phyloP scores from a whole-genome alignment of 2,888 invertebrate species.

The Pardosa pseudoannulata region DNA sequence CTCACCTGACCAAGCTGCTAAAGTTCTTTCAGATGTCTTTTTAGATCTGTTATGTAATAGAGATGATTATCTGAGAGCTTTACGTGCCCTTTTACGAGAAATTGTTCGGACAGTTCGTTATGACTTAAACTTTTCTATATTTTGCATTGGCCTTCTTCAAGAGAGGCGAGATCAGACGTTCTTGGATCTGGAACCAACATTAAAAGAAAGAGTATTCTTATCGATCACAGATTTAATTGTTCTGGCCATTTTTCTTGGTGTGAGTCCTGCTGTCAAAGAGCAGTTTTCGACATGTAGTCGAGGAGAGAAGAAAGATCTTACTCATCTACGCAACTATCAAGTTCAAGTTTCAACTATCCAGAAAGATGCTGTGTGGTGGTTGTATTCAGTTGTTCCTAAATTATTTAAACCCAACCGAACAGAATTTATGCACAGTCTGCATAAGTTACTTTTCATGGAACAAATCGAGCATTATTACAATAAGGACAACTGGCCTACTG shows the following conservation, averaged over 20 bases:
- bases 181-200: slow-evolving; percentile 76
- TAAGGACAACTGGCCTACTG: slow-evolving; percentile 88
- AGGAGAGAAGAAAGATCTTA: slow-evolving; percentile 78
- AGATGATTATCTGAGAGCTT: slow-evolving; percentile 92
- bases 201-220: slow-evolving; percentile 87
- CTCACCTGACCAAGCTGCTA: slow-evolving; percentile 88
- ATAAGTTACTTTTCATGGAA: slow-evolving; percentile 77
- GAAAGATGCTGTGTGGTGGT: slow-evolving; percentile 90
- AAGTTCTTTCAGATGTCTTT: slow-evolving; percentile 79
- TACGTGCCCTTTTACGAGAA: slow-evolving; percentile 91
- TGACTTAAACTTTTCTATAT: slow-evolving; percentile 87
- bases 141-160: slow-evolving; percentile 87
- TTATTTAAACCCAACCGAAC: slow-evolving; percentile 84
- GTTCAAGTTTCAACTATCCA: slow-evolving; percentile 83
- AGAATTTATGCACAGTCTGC: slow-evolving; percentile 84
- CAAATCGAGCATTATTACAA: slow-evolving; percentile 84
- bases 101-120: slow-evolving; percentile 89
- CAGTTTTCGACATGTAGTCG: slow-evolving; percentile 78
- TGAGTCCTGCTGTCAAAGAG: slow-evolving; percentile 86
- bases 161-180: slow-evolving; percentile 77
- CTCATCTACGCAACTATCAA: slow-evolving; percentile 79
- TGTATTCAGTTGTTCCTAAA: slow-evolving; percentile 87
- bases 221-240: slow-evolving; percentile 90
- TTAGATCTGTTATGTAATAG: slow-evolving; percentile 90
- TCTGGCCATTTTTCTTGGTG: slow-evolving; percentile 89